Evolutionary conservation across 2,888 invertebrate genomes (phyloP), one percentile per base, ranked within the genome.

Genomic region (Tenthredo distinguenda): DNA sequence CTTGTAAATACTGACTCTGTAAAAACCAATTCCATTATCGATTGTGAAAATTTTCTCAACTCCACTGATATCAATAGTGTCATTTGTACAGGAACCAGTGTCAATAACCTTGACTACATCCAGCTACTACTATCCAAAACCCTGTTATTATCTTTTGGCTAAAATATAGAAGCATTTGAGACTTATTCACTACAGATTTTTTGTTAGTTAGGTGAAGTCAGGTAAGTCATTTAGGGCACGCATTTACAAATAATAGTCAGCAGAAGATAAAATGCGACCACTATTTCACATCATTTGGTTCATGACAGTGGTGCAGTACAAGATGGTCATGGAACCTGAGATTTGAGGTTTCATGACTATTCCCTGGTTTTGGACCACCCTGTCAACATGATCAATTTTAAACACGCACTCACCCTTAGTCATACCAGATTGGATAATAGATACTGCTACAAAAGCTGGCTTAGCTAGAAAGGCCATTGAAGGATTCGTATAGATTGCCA

Each of bases 401-500:
- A 84, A 85, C 65, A 58, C 40, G 26, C 82, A 87, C 86, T 87
- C 88, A 94, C 94, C 94, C 93, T 91, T 92, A 77, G 87, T 88
- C 40, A 92, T 88, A n/a, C 90, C 88, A 72, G 87, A 77, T 62
- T 88, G 87, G 85, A 91, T 90, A 88, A 94, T 91, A 77, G 95
- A 93, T 77, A 95, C 89, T 50, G 94, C 93, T 81, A 97, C 91
- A 71, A 96, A 93, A 0, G 96, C 96, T 0, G 96, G 95, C 87
- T 96, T 95, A 50, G 96, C 94, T 34, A 97, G 90, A 94, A 96
- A 96, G 90, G 96, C 96, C 87, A 97, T 94, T 47, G 95, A 94
- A 0, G 97, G 97, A 94, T 98, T 98, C 58, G 96, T 95, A 90
- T 97, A 97, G 87, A 97, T 94, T 91, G 97, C 96, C 58, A 97